Evolutionary conservation across 2,888 invertebrate species (phyloP).

Genomic region (Dasypogon diadema): DNA sequence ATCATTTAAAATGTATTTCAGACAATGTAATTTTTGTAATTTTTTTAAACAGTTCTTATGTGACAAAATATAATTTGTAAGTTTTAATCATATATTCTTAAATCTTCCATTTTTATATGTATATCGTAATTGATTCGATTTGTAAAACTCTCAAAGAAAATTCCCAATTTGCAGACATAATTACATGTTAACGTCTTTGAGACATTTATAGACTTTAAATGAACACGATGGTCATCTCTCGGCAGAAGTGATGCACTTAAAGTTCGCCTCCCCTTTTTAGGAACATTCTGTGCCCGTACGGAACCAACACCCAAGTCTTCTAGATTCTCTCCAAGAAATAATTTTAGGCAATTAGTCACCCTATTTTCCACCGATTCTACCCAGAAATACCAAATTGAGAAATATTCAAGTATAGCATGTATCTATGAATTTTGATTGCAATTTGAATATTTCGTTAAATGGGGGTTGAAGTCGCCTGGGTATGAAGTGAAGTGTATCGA

Average conservation of each 20-base stretch:
- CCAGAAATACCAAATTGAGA: conserved; percentile 41
- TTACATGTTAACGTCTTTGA: background rate
- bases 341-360: conserved; percentile 50
- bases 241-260: background rate
- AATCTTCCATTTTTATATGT: too few relatives aligned
- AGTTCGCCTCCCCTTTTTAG: conserved; percentile 1
- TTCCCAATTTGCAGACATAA: background rate
- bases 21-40: background rate
- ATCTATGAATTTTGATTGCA: conserved; percentile 44
- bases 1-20: conserved; percentile 49
- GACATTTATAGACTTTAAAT: conserved; percentile 28
- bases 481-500: background rate
- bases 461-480: background rate
- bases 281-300: background rate
- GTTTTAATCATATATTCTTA: too few relatives aligned
- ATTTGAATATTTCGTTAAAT: conserved; percentile 37
- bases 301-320: background rate
- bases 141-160: background rate
- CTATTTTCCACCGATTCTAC: conserved; percentile 43
- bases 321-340: conserved; percentile 19
- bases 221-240: conserved; percentile 16
- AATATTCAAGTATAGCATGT: conserved; percentile 11
- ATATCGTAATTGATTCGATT: background rate
- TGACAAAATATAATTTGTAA: too few relatives aligned
- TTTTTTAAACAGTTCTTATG: background rate